These are phyloP conservation scores for Campaea margaritaria DNA, from an alignment of 2,888 invertebrate species.

Conservation along the genomic window DNA sequence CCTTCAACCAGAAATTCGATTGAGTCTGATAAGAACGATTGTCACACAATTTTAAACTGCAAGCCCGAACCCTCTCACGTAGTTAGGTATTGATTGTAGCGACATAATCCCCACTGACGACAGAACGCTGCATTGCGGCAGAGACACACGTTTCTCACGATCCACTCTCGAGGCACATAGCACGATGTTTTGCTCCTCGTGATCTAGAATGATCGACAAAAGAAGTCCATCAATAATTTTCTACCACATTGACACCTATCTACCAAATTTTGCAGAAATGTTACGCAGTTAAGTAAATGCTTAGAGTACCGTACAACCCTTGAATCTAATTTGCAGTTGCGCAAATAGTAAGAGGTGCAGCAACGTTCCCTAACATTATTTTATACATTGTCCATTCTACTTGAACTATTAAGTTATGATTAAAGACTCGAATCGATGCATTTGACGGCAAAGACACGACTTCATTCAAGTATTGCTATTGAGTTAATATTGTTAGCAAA, in stretches of 20 bases:
- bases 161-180: slow-evolving; percentile 49
- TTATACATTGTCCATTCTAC: slow-evolving; percentile 35
- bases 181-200: slow-evolving; percentile 56
- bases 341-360: slow-evolving; percentile 35
- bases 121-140: slow-evolving; percentile 34
- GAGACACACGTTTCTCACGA: slow-evolving; percentile 61
- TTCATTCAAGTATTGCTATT: slow-evolving; percentile 24
- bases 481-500: slow-evolving; percentile 29
- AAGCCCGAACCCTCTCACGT: too few species aligned
- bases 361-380: slow-evolving; percentile 35
- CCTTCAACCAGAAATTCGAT: too few species aligned
- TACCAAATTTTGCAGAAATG: slow-evolving; percentile 12
- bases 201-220: slow-evolving; percentile 60
- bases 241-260: slow-evolving; percentile 23
- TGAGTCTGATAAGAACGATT: too few species aligned
- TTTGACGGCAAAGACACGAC: slow-evolving; percentile 31
- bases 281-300: neutral
- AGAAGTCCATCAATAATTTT: slow-evolving; percentile 37
- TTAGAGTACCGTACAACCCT: slow-evolving; percentile 12
- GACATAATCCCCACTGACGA: slow-evolving; percentile 32
- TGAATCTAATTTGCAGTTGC: slow-evolving; percentile 23
- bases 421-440: slow-evolving; percentile 27
- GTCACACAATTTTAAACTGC: too few species aligned
- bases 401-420: slow-evolving; percentile 38
- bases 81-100: slow-evolving; percentile 5